phyloP scores from a whole-genome alignment of 2,888 invertebrate genomes.

The Panzeria rudis region DNA sequence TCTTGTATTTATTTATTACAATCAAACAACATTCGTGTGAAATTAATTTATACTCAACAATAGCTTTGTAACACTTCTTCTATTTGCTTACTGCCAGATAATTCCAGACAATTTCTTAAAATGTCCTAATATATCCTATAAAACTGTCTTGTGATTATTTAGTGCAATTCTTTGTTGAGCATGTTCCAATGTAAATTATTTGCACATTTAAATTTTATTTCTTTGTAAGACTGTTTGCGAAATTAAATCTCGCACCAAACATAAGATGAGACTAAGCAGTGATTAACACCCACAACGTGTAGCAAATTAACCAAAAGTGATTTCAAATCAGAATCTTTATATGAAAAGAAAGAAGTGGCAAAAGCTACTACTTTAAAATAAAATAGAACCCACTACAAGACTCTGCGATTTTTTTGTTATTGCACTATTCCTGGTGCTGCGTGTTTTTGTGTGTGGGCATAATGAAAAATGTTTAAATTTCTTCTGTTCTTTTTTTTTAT shows the following conservation, averaged over 20 bases:
- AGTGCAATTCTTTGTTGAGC: not conserved
- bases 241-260: conserved; percentile 24
- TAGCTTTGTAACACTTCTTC: not conserved
- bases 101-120: not conserved
- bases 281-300: conserved; percentile 58
- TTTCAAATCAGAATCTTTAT: conserved; percentile 31
- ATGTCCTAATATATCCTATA: not conserved
- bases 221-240: not conserved
- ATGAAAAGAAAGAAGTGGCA: conserved; percentile 25
- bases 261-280: conserved; percentile 9
- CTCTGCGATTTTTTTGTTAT: not conserved
- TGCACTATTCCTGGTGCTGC: not conserved
- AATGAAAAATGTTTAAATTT: conserved; percentile 21
- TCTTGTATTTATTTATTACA: too few species aligned
- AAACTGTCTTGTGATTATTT: conserved; percentile 11
- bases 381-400: conserved; percentile 28
- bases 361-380: conserved; percentile 14
- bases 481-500: not conserved
- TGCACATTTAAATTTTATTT: conserved; percentile 19
- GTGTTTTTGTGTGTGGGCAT: conserved; percentile 50
- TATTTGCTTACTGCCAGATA: not conserved
- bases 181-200: not conserved
- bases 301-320: conserved; percentile 27
- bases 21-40: conserved; percentile 18
- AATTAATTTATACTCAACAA: conserved; percentile 36